These are phyloP conservation scores for Lepisosteus osseus DNA, from an alignment of 2,113 vertebrate genomes.

Conservation along the genomic window DNA sequence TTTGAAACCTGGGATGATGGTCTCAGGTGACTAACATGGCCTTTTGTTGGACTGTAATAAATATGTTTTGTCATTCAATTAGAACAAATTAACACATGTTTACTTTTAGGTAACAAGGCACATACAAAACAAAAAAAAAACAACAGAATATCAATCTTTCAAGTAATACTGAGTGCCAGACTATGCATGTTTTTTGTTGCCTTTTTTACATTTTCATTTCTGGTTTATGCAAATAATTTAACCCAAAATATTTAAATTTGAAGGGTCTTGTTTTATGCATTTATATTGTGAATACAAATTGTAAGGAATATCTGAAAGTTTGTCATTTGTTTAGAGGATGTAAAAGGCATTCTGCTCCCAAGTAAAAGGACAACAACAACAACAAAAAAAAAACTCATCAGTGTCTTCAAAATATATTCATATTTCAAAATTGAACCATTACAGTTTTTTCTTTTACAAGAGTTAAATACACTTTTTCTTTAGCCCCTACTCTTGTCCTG, in stretches of 20 bases:
- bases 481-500: constrained; percentile 10
- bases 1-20: too few relatives aligned
- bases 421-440: constrained; percentile 49
- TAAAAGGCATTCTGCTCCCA: constrained; percentile 6
- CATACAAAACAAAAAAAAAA: too few relatives aligned
- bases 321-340: neutral
- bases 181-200: too few relatives aligned
- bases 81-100: constrained; percentile 5
- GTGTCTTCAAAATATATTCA: constrained; percentile 64
- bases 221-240: too few relatives aligned
- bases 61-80: constrained; percentile 8
- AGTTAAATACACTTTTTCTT: constrained; percentile 12
- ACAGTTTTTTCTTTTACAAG: constrained; percentile 46
- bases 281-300: too few relatives aligned
- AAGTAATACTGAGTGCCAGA: too few relatives aligned
- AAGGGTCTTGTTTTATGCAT: too few relatives aligned
- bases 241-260: too few relatives aligned
- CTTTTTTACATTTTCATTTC: too few relatives aligned
- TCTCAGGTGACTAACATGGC: neutral
- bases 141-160: too few relatives aligned
- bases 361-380: constrained; percentile 21
- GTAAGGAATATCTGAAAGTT: neutral
- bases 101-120: too few relatives aligned
- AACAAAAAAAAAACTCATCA: constrained; percentile 51
- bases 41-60: constrained; percentile 7